These are phyloP conservation scores for Trachelipus rathkii DNA, from an alignment of 1,140 invertebrate genomes.

Conservation along the genomic window DNA sequence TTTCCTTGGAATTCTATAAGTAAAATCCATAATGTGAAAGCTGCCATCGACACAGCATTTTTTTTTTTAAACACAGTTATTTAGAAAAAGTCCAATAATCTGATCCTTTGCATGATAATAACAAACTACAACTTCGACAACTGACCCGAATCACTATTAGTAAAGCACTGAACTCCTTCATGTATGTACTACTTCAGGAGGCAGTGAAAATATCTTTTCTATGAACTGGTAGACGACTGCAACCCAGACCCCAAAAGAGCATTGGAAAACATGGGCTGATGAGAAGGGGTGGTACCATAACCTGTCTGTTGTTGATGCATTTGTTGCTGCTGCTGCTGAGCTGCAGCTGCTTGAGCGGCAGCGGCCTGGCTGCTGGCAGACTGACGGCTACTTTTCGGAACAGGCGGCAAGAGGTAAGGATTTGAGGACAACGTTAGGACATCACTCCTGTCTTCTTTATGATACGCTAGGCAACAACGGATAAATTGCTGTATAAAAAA, in stretches of 20 bases:
- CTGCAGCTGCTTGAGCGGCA: conserved; percentile 32
- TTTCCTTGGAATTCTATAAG: too few species aligned
- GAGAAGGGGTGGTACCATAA: not conserved
- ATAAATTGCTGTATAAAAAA: conserved; percentile 82
- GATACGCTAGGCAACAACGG: conserved; percentile 91
- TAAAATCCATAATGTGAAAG: too few species aligned
- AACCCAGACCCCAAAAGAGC: not conserved
- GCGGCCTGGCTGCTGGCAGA: conserved; percentile 35
- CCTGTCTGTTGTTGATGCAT: not conserved
- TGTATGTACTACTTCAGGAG: too few species aligned
- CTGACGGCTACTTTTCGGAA: conserved; percentile 67
- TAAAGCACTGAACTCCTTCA: too few species aligned
- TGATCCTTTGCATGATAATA: too few species aligned
- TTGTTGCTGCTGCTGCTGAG: conserved; percentile 24
- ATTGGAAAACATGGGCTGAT: not conserved
- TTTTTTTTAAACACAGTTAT: too few species aligned
- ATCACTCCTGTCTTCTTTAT: conserved; percentile 97
- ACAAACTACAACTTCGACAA: too few species aligned
- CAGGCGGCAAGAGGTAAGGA: conserved; percentile 91
- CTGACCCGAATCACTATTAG: too few species aligned
- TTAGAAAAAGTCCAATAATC: too few species aligned
- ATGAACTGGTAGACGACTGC: not conserved
- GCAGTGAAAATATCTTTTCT: not conserved
- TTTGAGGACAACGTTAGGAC: conserved; percentile 89
- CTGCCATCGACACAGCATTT: too few species aligned